These are phyloP conservation scores for Phylloscopus trochiloides DNA, from an alignment of 2,113 vertebrate genomes.

Conservation along the genomic window DNA sequence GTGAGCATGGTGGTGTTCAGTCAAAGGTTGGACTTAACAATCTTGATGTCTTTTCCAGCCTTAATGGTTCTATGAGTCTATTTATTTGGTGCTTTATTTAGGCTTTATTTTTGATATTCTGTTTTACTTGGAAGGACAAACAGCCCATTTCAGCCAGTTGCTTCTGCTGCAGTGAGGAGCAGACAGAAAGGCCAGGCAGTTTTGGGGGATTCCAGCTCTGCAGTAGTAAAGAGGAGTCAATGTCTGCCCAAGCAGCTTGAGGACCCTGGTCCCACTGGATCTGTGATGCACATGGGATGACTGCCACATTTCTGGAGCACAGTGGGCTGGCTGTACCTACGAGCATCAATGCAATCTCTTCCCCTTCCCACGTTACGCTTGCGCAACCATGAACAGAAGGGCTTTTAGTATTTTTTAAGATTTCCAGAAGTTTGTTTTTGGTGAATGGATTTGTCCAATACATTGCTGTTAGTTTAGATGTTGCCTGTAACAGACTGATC, in stretches of 20 bases:
- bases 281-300: fast-evolving
- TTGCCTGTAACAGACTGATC: background rate
- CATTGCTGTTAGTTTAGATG: background rate
- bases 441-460: background rate
- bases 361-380: background rate
- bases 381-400: background rate
- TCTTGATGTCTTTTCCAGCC: background rate
- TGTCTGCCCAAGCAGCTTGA: background rate
- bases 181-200: background rate
- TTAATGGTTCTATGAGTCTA: background rate
- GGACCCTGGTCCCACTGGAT: background rate
- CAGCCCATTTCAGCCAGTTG: background rate
- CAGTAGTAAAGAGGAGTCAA: background rate
- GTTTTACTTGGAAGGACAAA: background rate
- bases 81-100: background rate
- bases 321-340: background rate
- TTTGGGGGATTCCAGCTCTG: background rate
- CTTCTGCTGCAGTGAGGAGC: background rate
- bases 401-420: background rate
- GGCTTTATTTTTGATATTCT: background rate
- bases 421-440: background rate
- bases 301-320: background rate
- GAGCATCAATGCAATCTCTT: fast-evolving
- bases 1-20: background rate
- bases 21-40: background rate